phyloP scores from a whole-genome alignment of 2,888 invertebrate genomes.

The Falcaria lacertinaria region DNA sequence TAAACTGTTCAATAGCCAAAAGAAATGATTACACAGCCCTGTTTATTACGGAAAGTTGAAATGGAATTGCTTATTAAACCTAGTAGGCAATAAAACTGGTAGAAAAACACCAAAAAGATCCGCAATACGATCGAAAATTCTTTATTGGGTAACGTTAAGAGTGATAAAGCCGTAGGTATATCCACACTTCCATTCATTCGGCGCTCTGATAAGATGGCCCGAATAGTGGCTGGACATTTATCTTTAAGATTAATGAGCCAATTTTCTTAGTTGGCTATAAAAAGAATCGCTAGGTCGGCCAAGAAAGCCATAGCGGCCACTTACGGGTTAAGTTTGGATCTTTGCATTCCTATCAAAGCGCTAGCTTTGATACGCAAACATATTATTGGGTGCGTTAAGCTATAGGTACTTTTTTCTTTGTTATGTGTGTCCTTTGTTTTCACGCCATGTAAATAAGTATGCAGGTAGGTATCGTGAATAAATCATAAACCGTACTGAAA shows the following conservation, averaged over 20 bases:
- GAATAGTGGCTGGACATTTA: slow-evolving; percentile 77
- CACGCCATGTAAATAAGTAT: no score
- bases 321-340: slow-evolving; percentile 57
- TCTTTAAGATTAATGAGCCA: slow-evolving; percentile 80
- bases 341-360: slow-evolving; percentile 36
- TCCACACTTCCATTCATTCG: slow-evolving; percentile 67
- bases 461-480: no score
- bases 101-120: slow-evolving; percentile 38
- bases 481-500: no score
- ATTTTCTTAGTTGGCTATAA: slow-evolving; percentile 80
- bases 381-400: no score
- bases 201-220: slow-evolving; percentile 72
- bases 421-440: no score
- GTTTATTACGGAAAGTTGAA: slow-evolving; percentile 10
- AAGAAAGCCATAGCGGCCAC: slow-evolving; percentile 52
- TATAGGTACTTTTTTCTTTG: no score
- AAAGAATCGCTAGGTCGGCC: slow-evolving; percentile 73
- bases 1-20: neutral
- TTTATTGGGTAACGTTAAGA: slow-evolving; percentile 27
- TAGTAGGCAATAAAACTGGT: slow-evolving; percentile 34
- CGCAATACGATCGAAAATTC: slow-evolving; percentile 31
- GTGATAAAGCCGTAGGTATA: slow-evolving; percentile 55
- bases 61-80: slow-evolving; percentile 31
- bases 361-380: slow-evolving; percentile 1
- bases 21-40: neutral